Evolutionary conservation across 2,888 invertebrate species (phyloP).

Genomic region (Sepioteuthis lessoniana): DNA sequence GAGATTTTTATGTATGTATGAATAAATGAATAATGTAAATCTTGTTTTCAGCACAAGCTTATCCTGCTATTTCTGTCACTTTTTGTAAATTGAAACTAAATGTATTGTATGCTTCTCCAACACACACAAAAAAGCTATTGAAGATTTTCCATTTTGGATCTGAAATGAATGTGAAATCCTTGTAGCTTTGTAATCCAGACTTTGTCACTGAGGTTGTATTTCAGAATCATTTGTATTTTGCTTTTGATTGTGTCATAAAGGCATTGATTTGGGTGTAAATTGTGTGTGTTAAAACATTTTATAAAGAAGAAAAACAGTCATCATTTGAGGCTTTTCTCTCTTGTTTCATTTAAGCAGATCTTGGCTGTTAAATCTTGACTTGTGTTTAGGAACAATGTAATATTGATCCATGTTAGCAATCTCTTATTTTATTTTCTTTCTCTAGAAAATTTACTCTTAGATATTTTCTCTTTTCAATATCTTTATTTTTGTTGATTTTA

Average conservation of each 20-base stretch:
- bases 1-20: too few relatives aligned
- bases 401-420: too few relatives aligned
- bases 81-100: not conserved
- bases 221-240: not conserved
- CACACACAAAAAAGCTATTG: not conserved
- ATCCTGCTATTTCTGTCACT: not conserved
- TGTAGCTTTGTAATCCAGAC: not conserved
- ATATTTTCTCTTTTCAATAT: too few relatives aligned
- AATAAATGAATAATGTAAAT: too few relatives aligned
- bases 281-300: too few relatives aligned
- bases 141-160: not conserved
- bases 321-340: not conserved
- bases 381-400: not conserved
- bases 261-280: not conserved
- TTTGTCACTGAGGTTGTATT: not conserved
- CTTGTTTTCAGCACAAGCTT: too few relatives aligned
- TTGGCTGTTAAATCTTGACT: not conserved
- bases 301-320: too few relatives aligned
- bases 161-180: not conserved
- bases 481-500: too few relatives aligned
- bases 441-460: too few relatives aligned
- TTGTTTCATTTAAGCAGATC: too few relatives aligned
- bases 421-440: too few relatives aligned
- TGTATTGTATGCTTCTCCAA: not conserved
- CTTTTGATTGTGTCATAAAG: not conserved